These are phyloP conservation scores for Hirtodrosophila alboralis DNA, from an alignment of 2,888 invertebrate species.

Conservation along the genomic window DNA sequence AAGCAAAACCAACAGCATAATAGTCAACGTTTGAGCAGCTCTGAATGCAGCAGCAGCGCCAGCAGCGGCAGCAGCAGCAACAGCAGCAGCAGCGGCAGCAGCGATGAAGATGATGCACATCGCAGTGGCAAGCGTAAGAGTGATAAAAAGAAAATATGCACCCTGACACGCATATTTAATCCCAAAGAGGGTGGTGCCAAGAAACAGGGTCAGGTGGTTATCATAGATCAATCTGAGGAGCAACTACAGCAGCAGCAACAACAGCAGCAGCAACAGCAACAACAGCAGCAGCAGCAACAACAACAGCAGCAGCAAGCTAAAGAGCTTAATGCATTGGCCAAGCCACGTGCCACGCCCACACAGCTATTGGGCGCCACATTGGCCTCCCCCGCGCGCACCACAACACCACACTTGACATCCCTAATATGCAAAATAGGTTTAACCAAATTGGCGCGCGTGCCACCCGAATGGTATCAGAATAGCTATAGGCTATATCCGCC, in stretches of 20 bases:
- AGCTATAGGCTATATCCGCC: conserved; percentile 66
- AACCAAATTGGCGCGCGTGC: conserved; percentile 76
- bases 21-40: conserved; percentile 43
- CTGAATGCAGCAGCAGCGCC: conserved; percentile 36
- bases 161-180: conserved; percentile 88
- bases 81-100: conserved; percentile 62
- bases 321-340: conserved; percentile 46
- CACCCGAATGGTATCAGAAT: conserved; percentile 80
- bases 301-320: conserved; percentile 43
- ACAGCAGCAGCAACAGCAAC: conserved; percentile 69
- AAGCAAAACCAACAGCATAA: conserved; percentile 42
- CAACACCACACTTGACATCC: conserved; percentile 68
- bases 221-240: conserved; percentile 87
- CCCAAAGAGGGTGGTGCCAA: conserved; percentile 90
- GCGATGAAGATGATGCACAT: conserved; percentile 59
- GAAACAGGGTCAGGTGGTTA: conserved; percentile 89
- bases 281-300: conserved; percentile 43
- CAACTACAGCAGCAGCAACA: conserved; percentile 80
- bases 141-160: conserved; percentile 90
- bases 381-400: conserved; percentile 59
- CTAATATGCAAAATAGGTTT: conserved; percentile 83
- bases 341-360: conserved; percentile 78
- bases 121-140: conserved; percentile 81
- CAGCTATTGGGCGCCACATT: conserved; percentile 56
- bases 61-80: conserved; percentile 43